These are phyloP conservation scores for Centropus unirufus DNA, from an alignment of 2,113 vertebrate species.

Conservation along the genomic window DNA sequence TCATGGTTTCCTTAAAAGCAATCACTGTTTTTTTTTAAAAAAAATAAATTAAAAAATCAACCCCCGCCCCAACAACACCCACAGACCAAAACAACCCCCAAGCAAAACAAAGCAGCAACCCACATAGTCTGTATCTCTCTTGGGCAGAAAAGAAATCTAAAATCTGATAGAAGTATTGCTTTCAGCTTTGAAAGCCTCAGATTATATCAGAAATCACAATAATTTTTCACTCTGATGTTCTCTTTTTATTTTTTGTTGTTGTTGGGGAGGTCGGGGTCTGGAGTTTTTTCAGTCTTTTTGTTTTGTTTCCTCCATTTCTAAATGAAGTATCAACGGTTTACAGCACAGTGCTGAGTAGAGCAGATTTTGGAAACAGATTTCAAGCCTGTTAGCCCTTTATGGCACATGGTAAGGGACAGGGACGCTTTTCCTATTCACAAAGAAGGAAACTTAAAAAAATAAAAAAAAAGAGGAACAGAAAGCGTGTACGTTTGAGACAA, in stretches of 20 bases:
- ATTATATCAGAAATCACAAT: conserved; percentile 29
- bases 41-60: background rate
- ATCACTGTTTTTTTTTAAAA: background rate
- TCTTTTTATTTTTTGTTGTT: background rate
- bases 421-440: conserved; percentile 22
- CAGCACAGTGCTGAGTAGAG: conserved; percentile 56
- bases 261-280: background rate
- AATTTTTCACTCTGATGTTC: background rate
- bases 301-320: background rate
- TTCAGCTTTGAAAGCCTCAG: conserved; percentile 43
- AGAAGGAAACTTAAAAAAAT: background rate
- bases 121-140: background rate
- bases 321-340: conserved; percentile 63
- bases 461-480: background rate
- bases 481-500: conserved; percentile 46
- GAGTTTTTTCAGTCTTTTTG: background rate
- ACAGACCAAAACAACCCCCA: background rate
- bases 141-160: background rate
- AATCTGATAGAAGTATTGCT: background rate
- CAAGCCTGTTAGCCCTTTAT: conserved; percentile 45
- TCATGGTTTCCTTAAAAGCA: background rate
- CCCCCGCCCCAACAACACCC: too few species aligned
- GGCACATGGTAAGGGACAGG: conserved; percentile 30
- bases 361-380: conserved; percentile 64
- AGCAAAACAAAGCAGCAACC: background rate